phyloP scores from a whole-genome alignment of 2,797 vertebrate species.

The Peromyscus aztecus region DNA sequence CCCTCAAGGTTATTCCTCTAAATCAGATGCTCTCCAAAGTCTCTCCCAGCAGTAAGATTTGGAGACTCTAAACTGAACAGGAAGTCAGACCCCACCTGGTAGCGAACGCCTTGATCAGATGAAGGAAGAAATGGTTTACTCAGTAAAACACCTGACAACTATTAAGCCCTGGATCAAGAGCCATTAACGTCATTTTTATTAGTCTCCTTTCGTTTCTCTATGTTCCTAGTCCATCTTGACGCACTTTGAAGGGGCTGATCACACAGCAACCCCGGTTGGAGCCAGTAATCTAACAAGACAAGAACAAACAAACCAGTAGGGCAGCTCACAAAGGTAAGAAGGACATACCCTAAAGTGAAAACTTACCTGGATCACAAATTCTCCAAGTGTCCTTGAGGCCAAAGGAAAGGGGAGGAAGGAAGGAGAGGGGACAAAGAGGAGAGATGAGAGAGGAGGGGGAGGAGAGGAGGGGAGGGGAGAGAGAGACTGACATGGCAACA shows the following conservation, averaged over 20 bases:
- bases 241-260: not conserved
- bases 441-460: not conserved
- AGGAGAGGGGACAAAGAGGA: not conserved
- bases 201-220: constrained; percentile 8
- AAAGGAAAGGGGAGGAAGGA: constrained; percentile 20
- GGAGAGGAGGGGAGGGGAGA: not conserved
- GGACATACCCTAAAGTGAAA: constrained; percentile 18
- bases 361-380: constrained; percentile 1
- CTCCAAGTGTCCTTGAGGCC: constrained; percentile 32
- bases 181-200: not conserved
- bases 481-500: constrained; percentile 39
- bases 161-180: not conserved
- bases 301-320: constrained; percentile 2
- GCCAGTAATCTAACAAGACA: not conserved
- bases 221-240: not conserved
- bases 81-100: not conserved
- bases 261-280: not conserved
- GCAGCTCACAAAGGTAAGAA: not conserved
- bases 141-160: not conserved
- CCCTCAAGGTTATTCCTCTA: constrained; percentile 32
- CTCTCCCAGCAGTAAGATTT: not conserved
- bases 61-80: constrained; percentile 7
- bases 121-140: constrained; percentile 19
- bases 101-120: not conserved
- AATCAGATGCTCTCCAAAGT: constrained; percentile 49